These are phyloP conservation scores for Olivierus martensii DNA, from an alignment of 1,140 invertebrate species.

Conservation along the genomic window DNA sequence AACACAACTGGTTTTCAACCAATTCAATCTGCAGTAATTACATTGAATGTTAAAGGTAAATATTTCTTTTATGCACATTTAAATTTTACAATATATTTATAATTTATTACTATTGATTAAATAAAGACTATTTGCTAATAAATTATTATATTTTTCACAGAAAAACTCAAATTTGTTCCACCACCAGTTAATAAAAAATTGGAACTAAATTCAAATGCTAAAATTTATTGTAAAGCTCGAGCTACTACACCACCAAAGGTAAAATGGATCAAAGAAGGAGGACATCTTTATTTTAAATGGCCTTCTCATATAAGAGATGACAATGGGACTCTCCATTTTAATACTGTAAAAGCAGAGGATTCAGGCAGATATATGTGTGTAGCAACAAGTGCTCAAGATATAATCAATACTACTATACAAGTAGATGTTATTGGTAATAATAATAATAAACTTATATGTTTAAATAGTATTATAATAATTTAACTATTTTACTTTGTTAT, in stretches of 20 bases:
- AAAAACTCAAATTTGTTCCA: conserved; percentile 71
- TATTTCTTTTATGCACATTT: neutral
- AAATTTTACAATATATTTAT: neutral
- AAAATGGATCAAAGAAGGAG: conserved; percentile 58
- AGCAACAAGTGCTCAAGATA: conserved; percentile 59
- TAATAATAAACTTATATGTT: neutral
- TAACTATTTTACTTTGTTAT: too few species aligned
- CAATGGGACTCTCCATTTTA: conserved; percentile 74
- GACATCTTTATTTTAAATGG: conserved; percentile 36
- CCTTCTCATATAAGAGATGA: conserved; percentile 57
- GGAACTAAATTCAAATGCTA: conserved; percentile 58
- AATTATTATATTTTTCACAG: conserved; percentile 23
- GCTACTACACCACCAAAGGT: conserved; percentile 43
- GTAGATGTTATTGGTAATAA: conserved; percentile 70
- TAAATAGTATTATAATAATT: too few species aligned
- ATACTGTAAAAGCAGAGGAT: conserved; percentile 56
- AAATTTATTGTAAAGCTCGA: conserved; percentile 59
- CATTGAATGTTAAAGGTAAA: conserved; percentile 45
- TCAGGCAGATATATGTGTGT: conserved; percentile 47
- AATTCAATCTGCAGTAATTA: conserved; percentile 40
- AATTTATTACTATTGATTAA: neutral
- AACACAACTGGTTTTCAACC: conserved; percentile 48
- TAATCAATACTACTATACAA: conserved; percentile 69
- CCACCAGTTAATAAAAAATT: conserved; percentile 61
- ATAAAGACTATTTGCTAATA: neutral